Evolutionary conservation across 2,888 invertebrate species (phyloP), one percentile per base, ranked within the genome.

Genomic region (Orgyia antiqua): DNA sequence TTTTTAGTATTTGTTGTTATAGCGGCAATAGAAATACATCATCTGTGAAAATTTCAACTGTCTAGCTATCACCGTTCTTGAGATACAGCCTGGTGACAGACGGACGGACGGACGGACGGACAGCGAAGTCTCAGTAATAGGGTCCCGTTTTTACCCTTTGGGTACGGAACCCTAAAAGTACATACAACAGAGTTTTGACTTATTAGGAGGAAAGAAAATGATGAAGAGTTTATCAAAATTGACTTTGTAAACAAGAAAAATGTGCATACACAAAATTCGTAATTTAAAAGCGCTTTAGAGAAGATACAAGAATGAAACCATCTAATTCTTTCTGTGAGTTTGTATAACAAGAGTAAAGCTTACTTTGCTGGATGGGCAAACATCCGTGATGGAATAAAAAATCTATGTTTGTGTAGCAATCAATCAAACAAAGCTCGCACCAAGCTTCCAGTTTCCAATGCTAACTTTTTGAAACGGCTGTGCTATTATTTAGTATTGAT

Each of bases 401-500:
- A 74, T 71, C 58, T 45, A 40, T 78, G 73, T 79, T 78, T 79
- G 77, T 68, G 65, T 73, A 72, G 75, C 82, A 79, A 80, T 83
- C 82, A 78, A 77, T 82, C 83, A 79, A 76, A 82, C 76, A 79
- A 72, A 70, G 72, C 75, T 57, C 53, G 65, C 59, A 31, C 42
- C 57, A 58, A 60, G 55, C 60, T 65, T 54, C 58, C 63, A 53
- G 66, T 53, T 56, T 63, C 64, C 63, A 72, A 71, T 68, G 76
- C 73, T 68, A 76, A 79, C 79, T 76, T 76, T 71, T 58, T 54
- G 54, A 68, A 72, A 66, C 63, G 62, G 49, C 46, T 45, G 42
- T 38, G 59, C 68, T 74, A 76, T 75, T 79, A 76, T 75, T 75
- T 73, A 73, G 71, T 74, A 76, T 78, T 72, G 78, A 80, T 78